phyloP scores from a whole-genome alignment of 2,113 vertebrate species.

The Salvelinus namaycush region DNA sequence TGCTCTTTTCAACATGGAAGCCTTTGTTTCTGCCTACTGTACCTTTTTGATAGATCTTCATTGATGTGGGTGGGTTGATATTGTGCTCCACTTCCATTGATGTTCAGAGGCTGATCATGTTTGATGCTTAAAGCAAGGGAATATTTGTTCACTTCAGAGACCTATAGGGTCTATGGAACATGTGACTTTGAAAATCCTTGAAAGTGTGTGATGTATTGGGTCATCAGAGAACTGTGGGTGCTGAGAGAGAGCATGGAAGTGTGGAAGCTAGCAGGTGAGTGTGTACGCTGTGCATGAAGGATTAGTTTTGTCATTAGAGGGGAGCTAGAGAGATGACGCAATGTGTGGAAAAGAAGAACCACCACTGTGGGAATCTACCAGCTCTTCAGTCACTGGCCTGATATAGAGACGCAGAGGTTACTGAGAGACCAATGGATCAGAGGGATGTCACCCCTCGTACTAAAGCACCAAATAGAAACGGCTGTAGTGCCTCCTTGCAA shows the following conservation, averaged over 20 bases:
- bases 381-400: neutral
- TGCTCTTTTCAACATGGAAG: constrained; percentile 41
- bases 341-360: neutral
- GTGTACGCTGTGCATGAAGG: neutral
- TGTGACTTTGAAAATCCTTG: neutral
- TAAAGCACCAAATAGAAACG: too few relatives aligned
- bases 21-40: constrained; percentile 46
- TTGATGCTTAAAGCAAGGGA: neutral
- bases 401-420: too few relatives aligned
- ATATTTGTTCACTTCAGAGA: neutral
- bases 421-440: too few relatives aligned
- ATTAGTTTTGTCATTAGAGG: neutral
- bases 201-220: neutral
- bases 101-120: neutral
- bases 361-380: neutral
- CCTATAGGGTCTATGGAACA: neutral
- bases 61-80: constrained; percentile 10
- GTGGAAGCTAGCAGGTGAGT: neutral
- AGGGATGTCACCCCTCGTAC: too few relatives aligned
- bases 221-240: neutral
- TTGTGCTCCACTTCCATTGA: neutral
- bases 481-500: too few relatives aligned
- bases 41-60: constrained; percentile 1
- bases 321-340: neutral
- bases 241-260: neutral